These are phyloP conservation scores for Onychomys torridus DNA, from an alignment of 2,797 vertebrate genomes.

Conservation along the genomic window DNA sequence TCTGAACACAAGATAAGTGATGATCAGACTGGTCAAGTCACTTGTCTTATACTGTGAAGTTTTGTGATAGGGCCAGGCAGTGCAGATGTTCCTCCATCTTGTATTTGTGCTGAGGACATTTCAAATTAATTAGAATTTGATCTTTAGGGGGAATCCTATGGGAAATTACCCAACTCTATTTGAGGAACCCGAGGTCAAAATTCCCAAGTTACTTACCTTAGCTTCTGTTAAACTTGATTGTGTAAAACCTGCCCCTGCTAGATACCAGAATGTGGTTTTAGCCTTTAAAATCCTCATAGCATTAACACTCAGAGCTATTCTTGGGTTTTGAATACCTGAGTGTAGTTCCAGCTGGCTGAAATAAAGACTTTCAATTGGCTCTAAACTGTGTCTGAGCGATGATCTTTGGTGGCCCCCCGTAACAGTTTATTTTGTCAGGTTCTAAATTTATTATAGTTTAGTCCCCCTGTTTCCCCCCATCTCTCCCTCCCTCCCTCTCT, in stretches of 20 bases:
- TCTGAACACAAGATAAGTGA: neutral
- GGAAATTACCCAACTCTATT: neutral
- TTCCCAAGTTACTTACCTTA: neutral
- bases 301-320: neutral
- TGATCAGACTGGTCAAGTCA: no score
- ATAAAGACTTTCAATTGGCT: neutral
- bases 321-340: neutral
- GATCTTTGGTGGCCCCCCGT: neutral
- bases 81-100: neutral
- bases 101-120: neutral
- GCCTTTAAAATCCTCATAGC: neutral
- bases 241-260: neutral
- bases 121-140: neutral
- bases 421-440: neutral
- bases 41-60: neutral
- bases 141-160: neutral
- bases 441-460: neutral
- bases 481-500: accelerated
- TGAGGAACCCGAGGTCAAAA: neutral
- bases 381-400: neutral
- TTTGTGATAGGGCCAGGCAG: neutral
- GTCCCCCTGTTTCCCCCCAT: accelerated
- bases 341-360: neutral
- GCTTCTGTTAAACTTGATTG: neutral
- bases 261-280: neutral